Evolutionary conservation across 2,113 vertebrate genomes (phyloP), one percentile per base, ranked within the genome.

Genomic region (Plotosus lineatus): DNA sequence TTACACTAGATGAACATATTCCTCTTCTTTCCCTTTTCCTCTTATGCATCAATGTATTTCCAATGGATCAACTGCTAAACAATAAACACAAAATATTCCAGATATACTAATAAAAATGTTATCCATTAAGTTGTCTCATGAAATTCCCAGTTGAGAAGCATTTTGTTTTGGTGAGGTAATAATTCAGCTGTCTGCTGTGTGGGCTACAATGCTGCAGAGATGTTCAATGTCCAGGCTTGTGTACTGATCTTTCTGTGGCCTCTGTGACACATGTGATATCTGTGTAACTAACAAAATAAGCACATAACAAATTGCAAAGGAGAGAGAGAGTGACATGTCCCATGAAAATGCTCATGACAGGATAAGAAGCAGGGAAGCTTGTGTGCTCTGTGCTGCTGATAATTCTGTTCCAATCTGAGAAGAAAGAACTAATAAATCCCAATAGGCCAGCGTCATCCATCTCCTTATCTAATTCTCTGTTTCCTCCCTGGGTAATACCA

Each of bases 381-480:
- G 63, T 61, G 68, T 74, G 58, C 26, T 83, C 38, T 71, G 46
- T 33, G 73, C 31, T 78, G 66, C 60, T 76, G 82, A 60, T 61
- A 75, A 55, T 40, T 28, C 42, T 36, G 48, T 79, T 73, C 53
- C 77, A 78, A 66, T 55, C 44, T 15, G 44, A 78, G 78, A 73
- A 77, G 60, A 86, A 71, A 46, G 63, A 72, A 42, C 68, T 80
- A 81, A 77, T 75, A 36, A 75, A 14, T 69, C 14, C 56, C 63
- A 23, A 78, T 73, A 55, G 69, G 60, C 69, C 42, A 28, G 48
- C 74, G 60, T 83, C 82, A 75, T 83, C 56, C 46, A 78, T 78
- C 71, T 65, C 61, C 28, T 61, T 38, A 75, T 78, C 78, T 71
- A 83, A 81, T 55, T 40, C 28, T 40, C 33, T 26, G 51, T 60